These are phyloP conservation scores for Mactra quadrangularis DNA, from an alignment of 1,140 invertebrate genomes.

Conservation along the genomic window DNA sequence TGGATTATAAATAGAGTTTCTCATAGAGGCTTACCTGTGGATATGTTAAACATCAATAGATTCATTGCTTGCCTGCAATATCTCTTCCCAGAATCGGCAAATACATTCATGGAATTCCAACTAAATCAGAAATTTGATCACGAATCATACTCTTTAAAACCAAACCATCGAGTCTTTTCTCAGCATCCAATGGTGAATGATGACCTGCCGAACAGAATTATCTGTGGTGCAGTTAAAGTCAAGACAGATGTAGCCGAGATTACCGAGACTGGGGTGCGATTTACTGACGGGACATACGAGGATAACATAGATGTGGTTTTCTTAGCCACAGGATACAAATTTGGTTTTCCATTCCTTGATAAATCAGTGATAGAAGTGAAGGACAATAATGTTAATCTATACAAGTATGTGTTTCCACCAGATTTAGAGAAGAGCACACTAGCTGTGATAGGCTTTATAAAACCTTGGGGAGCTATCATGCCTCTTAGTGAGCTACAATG, in stretches of 20 bases:
- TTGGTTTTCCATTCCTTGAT: slow-evolving; percentile 73
- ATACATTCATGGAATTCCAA: slow-evolving; percentile 4
- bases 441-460: slow-evolving; percentile 84
- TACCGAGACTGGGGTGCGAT: slow-evolving; percentile 80
- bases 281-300: slow-evolving; percentile 80
- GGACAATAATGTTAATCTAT: slow-evolving; percentile 81
- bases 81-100: slow-evolving; percentile 48
- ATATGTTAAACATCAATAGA: slow-evolving; percentile 64
- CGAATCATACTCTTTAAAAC: slow-evolving; percentile 81
- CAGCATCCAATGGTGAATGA: slow-evolving; percentile 86
- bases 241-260: slow-evolving; percentile 81
- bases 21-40: slow-evolving; percentile 71
- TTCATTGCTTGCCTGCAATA: neutral
- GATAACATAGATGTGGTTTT: slow-evolving; percentile 78
- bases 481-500: slow-evolving; percentile 76
- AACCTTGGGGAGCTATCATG: slow-evolving; percentile 84
- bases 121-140: slow-evolving; percentile 83
- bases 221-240: slow-evolving; percentile 83
- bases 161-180: slow-evolving; percentile 82
- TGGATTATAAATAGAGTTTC: slow-evolving; percentile 84
- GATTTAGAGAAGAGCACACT: slow-evolving; percentile 76
- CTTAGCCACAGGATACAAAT: slow-evolving; percentile 70
- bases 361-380: slow-evolving; percentile 65
- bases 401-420: slow-evolving; percentile 84
- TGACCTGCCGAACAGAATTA: slow-evolving; percentile 85